Conservation (phyloP, 1,140 invertebrate genomes). For the Drosophila pseudoobscura region DNA sequence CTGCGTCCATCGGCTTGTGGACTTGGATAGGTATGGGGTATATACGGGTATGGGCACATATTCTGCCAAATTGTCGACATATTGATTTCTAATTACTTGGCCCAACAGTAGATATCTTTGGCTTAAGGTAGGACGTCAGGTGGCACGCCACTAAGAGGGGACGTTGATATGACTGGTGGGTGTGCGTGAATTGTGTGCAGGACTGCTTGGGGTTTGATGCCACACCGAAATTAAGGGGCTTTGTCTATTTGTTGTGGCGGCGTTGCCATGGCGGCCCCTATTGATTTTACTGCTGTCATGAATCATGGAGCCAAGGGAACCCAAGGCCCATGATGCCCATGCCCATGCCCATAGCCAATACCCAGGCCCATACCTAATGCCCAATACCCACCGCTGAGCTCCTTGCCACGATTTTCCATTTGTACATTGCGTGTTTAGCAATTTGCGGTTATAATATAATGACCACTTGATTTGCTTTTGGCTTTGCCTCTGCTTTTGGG, state of each 20-base stretch:
- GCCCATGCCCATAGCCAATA: constrained; percentile 10
- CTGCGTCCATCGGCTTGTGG: constrained; percentile 11
- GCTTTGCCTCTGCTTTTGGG: constrained; percentile 30
- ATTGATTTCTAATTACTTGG: constrained; percentile 74
- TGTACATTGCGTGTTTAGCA: constrained; percentile 71
- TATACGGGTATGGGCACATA: constrained; percentile 19
- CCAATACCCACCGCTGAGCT: constrained; percentile 6
- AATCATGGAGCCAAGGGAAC: constrained; percentile 25
- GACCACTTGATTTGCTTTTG: constrained; percentile 75
- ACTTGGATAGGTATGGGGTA: neutral
- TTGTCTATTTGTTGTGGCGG: constrained; percentile 74
- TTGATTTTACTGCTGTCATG: constrained; percentile 66
- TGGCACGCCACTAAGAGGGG: constrained; percentile 16
- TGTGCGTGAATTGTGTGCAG: neutral
- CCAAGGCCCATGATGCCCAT: constrained; percentile 15
- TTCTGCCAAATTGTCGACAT: constrained; percentile 54
- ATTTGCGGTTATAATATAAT: constrained; percentile 79
- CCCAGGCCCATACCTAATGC: constrained; percentile 1
- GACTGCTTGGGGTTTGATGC: constrained; percentile 42
- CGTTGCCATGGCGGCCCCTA: constrained; percentile 70
- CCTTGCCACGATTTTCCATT: constrained; percentile 26
- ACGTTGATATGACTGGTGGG: neutral
- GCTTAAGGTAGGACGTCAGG: constrained; percentile 64
- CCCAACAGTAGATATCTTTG: constrained; percentile 42
- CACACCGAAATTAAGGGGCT: constrained; percentile 33